Base-by-base conservation (phyloP, 2,797 vertebrate species). In the Sciurus vulgaris region DNA sequence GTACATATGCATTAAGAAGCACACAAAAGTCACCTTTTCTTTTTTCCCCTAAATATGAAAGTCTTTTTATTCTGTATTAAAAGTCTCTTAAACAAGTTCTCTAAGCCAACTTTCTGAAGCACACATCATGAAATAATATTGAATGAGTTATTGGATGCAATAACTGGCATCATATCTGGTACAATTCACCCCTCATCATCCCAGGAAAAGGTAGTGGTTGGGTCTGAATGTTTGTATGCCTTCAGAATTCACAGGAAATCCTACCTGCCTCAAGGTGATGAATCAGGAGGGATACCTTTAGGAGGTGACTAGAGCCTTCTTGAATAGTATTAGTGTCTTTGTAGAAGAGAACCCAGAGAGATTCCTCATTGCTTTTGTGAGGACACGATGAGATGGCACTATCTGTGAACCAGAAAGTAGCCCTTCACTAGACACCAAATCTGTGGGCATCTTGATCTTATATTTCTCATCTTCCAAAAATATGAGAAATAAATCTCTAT, bases 1-100 rank as follows among this genome's bases (percentile, higher is more conserved):
- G 92, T 91, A 96, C 87, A 97, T 92, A 84, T 96, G 95, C 93
- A 96, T 96, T 95, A 97, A 97, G 92, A 96, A 96, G 78, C 95
- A 92, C 76, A 96, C 87, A 97, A 94, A 96, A 97, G 92, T 95
- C 74, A 97, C 61, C 96, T 93, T 97, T 96, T 89, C 38, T 89
- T 96, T 93, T 90, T 85, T 97, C 85, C 86, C 38, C 59, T 72
- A 97, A 97, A 96, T 51, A 97, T 73, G 86, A 89, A 94, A 96
- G 33, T n/a, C 70, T 96, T 96, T 95, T 95, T 72, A 79, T 96
- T 97, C 69, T 83, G 41, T 94, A 94, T 96, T 92, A 92, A 95
- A 96, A 96, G 67, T 93, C 59, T 88, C 95, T 95, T 69, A 87
- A 94, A 92, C n/a, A 90, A 94, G 18, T 84, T 96, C 54, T 93